Evolutionary conservation across 2,888 invertebrate genomes (phyloP).

Genomic region (Eulithis prunata): DNA sequence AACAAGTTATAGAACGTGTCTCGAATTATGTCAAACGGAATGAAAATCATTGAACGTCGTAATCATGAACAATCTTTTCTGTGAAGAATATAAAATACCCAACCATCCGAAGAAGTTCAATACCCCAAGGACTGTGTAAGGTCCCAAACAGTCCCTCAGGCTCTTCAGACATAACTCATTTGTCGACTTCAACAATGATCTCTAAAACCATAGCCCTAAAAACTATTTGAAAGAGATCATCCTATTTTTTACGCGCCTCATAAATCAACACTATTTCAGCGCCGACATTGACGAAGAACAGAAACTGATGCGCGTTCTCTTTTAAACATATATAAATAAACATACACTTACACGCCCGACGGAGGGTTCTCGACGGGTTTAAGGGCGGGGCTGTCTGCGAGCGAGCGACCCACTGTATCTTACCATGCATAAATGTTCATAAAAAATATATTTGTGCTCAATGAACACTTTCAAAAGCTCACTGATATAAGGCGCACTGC

Average conservation of each 20-base stretch:
- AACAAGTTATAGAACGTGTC: no score
- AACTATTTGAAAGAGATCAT: constrained; percentile 8
- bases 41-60: no score
- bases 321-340: constrained; percentile 29
- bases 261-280: constrained; percentile 28
- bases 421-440: no score
- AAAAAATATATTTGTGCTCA: no score
- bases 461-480: no score
- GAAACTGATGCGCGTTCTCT: constrained; percentile 14
- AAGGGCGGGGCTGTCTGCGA: constrained; percentile 19
- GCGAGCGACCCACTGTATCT: neutral
- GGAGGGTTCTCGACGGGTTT: constrained; percentile 17
- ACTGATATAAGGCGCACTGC: no score
- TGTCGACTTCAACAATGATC: constrained; percentile 1
- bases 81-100: no score
- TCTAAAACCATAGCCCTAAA: constrained; percentile 10
- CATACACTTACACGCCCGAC: constrained; percentile 16
- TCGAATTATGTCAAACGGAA: no score
- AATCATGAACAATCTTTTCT: no score
- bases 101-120: no score
- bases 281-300: constrained; percentile 32
- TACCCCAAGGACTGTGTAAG: neutral
- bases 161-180: constrained; percentile 2
- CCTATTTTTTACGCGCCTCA: constrained; percentile 20
- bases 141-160: neutral